Evolutionary conservation across 1,140 invertebrate species (phyloP), one percentile per base, ranked within the genome.

Genomic region (Trachelipus rathkii): DNA sequence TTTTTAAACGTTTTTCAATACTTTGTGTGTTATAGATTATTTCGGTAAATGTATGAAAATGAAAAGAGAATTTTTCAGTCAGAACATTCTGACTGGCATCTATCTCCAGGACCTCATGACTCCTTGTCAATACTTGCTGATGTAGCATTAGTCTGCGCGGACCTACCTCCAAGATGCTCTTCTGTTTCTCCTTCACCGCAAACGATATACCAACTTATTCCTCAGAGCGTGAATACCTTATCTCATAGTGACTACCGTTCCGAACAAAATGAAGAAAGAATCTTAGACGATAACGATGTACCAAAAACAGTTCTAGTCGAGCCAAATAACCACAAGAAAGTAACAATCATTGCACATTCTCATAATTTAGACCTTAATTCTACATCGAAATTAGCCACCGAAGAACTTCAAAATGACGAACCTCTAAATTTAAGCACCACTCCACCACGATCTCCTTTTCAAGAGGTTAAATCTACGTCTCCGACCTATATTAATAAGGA

Each of bases 121-220:
- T 66, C 73, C 6, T 43, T 75, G 43, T 75, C 73, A 9, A 45
- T 75, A 45, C 60, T 75, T 21, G 73, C 73, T 0, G 73, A 75
- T 33, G 73, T 75, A 5, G 73, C 73, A 33, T 68, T 75, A 24
- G 69, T 75, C 23, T 60, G 53, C 44, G 50, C 73, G 19, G 60
- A 75, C n/a, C 67, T 75, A 23, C 73, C 73, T 11, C 44, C 73
- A 8, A 60, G 50, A 8, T 60, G 50, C 19, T 60, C 50, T 2
- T 60, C 1, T 19, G 50, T 2, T 13, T 19, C 50, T 13, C 50
- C 50, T 60, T 60, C 50, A 4, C 50, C 50, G 1, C 50, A 13
- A 3, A 60, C 50, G 8, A 15, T 60, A 15, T 60, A 60, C 50
- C 50, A 60, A 19, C 50, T 60, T 60, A 15, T 19, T 4, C 50